phyloP scores from a whole-genome alignment of 2,888 invertebrate species.

The Dusona sp. region DNA sequence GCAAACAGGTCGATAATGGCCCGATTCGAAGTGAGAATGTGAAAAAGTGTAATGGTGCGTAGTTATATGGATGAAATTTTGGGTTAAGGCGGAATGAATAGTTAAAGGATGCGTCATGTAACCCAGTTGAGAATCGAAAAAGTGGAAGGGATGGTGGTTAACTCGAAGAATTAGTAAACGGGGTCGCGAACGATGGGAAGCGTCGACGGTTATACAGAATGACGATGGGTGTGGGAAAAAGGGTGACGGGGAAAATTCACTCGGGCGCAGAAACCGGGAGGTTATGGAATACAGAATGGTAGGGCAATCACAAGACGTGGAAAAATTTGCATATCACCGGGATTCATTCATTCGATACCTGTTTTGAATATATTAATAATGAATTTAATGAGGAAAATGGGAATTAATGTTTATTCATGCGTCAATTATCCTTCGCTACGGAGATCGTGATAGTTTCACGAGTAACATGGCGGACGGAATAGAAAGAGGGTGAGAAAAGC shows the following conservation, averaged over 20 bases:
- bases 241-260: conserved; percentile 48
- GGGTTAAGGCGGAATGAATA: conserved; percentile 24
- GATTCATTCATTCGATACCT: conserved; percentile 79
- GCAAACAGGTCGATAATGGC: conserved; percentile 15
- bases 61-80: conserved; percentile 33
- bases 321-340: conserved; percentile 77
- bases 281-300: conserved; percentile 62
- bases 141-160: conserved; percentile 23
- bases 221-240: conserved; percentile 51
- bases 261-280: conserved; percentile 57
- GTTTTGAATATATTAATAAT: conserved; percentile 80
- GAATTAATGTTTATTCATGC: conserved; percentile 78
- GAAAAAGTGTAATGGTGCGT: conserved; percentile 14
- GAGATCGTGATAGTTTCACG: conserved; percentile 71
- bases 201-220: conserved; percentile 57
- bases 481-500: conserved; percentile 36
- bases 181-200: conserved; percentile 63
- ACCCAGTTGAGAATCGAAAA: conserved; percentile 50
- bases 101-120: conserved; percentile 43
- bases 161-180: conserved; percentile 67
- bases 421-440: conserved; percentile 73
- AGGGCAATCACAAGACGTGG: conserved; percentile 66
- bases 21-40: conserved; percentile 15
- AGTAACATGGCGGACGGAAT: conserved; percentile 58
- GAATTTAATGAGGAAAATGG: conserved; percentile 79